Evolutionary conservation across 2,888 invertebrate species (phyloP).

Genomic region (Sericinus montela): DNA sequence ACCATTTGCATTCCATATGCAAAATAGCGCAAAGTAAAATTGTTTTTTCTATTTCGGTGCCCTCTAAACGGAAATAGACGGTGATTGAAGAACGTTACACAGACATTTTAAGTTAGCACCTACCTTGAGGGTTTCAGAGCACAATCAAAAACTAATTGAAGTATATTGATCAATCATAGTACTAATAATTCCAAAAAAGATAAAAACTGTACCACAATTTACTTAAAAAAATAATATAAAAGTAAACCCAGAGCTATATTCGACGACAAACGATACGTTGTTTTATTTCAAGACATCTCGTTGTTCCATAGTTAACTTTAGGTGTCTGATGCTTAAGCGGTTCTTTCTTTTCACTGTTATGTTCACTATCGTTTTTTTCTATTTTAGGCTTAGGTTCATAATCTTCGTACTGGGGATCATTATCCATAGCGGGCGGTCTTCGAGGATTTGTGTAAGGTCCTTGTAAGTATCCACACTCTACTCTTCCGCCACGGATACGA

Average conservation of each 20-base stretch:
- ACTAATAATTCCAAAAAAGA: too few relatives aligned
- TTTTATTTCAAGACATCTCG: slow-evolving; percentile 41
- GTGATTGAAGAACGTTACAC: too few relatives aligned
- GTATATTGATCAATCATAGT: too few relatives aligned
- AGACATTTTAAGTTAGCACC: too few relatives aligned
- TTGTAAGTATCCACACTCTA: slow-evolving; percentile 58
- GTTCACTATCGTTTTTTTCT: not conserved
- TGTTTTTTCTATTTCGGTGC: too few relatives aligned
- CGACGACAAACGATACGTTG: slow-evolving; percentile 43
- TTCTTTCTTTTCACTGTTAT: slow-evolving; percentile 2
- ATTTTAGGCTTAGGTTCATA: not conserved
- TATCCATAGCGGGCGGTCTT: slow-evolving; percentile 31
- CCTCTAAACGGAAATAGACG: too few relatives aligned
- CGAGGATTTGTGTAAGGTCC: slow-evolving; percentile 41
- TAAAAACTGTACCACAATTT: too few relatives aligned
- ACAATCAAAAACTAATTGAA: too few relatives aligned
- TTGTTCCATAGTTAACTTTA: slow-evolving; percentile 3
- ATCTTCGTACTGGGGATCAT: slow-evolving; percentile 6
- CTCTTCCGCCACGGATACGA: slow-evolving; percentile 45
- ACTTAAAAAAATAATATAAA: too few relatives aligned
- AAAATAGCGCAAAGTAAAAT: too few relatives aligned
- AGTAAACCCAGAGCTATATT: not conserved
- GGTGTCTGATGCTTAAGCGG: slow-evolving; percentile 2
- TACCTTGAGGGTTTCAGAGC: too few relatives aligned
- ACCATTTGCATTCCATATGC: too few relatives aligned